These are phyloP conservation scores for Ectemnius lituratus DNA, from an alignment of 2,888 invertebrate species.

Conservation along the genomic window DNA sequence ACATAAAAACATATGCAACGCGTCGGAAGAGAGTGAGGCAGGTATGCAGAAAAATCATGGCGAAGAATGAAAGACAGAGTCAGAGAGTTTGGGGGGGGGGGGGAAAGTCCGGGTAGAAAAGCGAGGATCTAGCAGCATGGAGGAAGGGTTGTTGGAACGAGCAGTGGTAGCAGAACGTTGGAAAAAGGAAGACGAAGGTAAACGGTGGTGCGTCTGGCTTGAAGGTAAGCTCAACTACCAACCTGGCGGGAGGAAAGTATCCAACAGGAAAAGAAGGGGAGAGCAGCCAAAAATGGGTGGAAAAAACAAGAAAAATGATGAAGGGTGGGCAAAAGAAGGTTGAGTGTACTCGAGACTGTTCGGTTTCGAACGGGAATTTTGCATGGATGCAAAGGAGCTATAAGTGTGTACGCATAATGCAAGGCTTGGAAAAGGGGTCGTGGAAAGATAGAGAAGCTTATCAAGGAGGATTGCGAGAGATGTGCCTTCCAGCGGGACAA, in stretches of 20 bases:
- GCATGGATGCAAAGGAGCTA: constrained; percentile 40
- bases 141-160: too few species aligned
- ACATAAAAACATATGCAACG: too few species aligned
- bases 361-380: constrained; percentile 39
- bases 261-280: neutral
- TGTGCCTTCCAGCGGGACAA: constrained; percentile 34
- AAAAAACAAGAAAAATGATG: constrained; percentile 6
- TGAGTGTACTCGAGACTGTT: constrained; percentile 47
- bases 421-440: constrained; percentile 47
- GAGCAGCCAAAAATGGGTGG: constrained; percentile 2
- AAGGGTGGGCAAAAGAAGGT: constrained; percentile 6
- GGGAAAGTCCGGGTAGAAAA: too few species aligned
- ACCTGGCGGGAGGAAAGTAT: neutral
- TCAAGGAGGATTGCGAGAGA: constrained; percentile 38
- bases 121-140: too few species aligned
- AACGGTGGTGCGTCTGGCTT: neutral
- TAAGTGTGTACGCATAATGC: constrained; percentile 21
- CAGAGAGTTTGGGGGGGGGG: too few species aligned
- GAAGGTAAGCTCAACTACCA: neutral
- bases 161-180: too few species aligned
- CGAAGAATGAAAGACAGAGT: too few species aligned
- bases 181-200: too few species aligned
- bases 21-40: too few species aligned
- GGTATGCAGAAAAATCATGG: too few species aligned
- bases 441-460: constrained; percentile 28